Conservation (phyloP, 2,888 invertebrate species). For the Strigamia transsilvanica region DNA sequence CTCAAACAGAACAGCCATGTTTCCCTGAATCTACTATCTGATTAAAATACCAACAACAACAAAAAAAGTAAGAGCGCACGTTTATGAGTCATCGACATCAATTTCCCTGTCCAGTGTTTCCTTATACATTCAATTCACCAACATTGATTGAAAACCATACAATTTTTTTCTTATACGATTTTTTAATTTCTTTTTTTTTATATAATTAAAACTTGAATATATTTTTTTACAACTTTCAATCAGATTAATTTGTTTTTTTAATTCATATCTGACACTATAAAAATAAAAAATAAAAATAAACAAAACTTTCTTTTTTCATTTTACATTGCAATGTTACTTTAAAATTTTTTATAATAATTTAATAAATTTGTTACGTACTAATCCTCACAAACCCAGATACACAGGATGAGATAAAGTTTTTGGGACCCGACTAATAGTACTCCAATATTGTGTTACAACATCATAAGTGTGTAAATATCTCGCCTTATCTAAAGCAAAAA, state of each 20-base stretch:
- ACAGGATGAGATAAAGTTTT: constrained; percentile 26
- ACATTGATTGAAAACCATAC: too few relatives aligned
- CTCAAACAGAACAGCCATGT: neutral
- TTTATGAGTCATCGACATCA: neutral
- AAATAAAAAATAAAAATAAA: neutral
- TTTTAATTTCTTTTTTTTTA: constrained; percentile 3
- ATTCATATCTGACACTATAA: neutral
- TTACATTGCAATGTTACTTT: too few relatives aligned
- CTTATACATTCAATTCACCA: neutral
- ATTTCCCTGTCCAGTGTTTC: neutral
- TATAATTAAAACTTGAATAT: neutral
- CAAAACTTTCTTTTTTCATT: neutral
- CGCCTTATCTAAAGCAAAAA: constrained; percentile 13
- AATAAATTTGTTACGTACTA: too few relatives aligned
- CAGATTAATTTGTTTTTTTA: neutral
- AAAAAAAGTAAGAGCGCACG: neutral
- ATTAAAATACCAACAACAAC: neutral
- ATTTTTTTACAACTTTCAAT: constrained; percentile 9
- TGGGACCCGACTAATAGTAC: neutral
- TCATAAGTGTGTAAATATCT: constrained; percentile 26
- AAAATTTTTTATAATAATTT: too few relatives aligned
- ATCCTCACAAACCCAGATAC: neutral
- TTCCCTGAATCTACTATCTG: neutral
- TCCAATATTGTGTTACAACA: constrained; percentile 35
- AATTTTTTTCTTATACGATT: constrained; percentile 3